Base-by-base conservation (phyloP, 1,140 invertebrate genomes). In the Reticulitermes speratus region DNA sequence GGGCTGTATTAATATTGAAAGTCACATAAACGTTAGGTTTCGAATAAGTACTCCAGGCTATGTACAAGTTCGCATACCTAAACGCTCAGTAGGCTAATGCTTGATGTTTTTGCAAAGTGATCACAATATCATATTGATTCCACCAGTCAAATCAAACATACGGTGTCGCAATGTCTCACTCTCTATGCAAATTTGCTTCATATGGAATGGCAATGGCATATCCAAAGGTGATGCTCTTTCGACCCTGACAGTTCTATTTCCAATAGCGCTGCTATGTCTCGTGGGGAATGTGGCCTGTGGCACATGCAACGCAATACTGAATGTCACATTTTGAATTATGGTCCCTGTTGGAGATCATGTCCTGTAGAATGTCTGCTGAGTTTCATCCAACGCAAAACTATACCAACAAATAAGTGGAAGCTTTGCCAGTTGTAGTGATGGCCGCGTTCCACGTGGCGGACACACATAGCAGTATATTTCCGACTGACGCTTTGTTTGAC, bases 311-410 rank as follows among this genome's bases (percentile, higher is more conserved):
- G n/a, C 2, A 75, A 75, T 30, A 75, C 65, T 30, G 65, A 75
- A 75, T 30, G 65, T 75, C 65, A 75, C 65, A 75, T 75, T 75
- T 75, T 30, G 65, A 75, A 75, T 75, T 75, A 75, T 30, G 65
- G 65, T 30, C n/a, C 65, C 65, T 16, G 25, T 11, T 75, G 65
- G 65, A 75, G 65, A 75, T 75, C 65, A 30, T 75, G 65, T 75
- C 25, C 8, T 25, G 0, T 30, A 30, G 21, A 8, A n/a, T 7
- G 59, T 25, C 59, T 65, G 25, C 16, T n/a, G 8, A 25, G 59
- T 65, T 65, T 16, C n/a, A 30, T 30, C 65, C n/a, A 75, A 25
- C 25, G 8, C 65, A n/a, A 75, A 75, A 75, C 25, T 6, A n/a
- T 7, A 75, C 65, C n/a, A 75, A 25, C 65, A 75, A 30, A 2